A percentile compares a stretch with the other conserved stretches of the same genome.
phyloP scores from a whole-genome alignment of 2,797 vertebrate genomes.

The Poeciliopsis turneri region DNA sequence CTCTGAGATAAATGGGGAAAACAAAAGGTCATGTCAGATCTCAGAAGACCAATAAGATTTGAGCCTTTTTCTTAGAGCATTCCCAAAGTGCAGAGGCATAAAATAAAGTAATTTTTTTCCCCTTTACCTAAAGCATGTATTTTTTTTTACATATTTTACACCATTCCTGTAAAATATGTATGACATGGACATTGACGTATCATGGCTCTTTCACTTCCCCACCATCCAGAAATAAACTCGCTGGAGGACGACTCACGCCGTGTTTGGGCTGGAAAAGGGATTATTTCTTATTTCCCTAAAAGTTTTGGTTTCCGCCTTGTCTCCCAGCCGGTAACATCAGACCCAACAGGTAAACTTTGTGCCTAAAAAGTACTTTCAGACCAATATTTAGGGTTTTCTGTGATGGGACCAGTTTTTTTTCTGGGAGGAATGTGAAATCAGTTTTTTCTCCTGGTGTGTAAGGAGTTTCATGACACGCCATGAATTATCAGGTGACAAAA shows the following conservation, averaged over 20 bases:
- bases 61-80: neutral
- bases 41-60: neutral
- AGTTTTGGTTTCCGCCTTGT: conserved; percentile 36
- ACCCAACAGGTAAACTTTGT: conserved; percentile 59
- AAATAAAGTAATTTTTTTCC: neutral
- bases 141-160: neutral
- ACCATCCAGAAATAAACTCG: conserved; percentile 40
- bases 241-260: conserved; percentile 4
- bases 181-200: no score
- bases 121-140: neutral
- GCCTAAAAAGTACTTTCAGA: conserved; percentile 58
- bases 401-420: neutral
- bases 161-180: no score
- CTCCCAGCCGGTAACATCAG: conserved; percentile 39
- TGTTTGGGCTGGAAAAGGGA: conserved; percentile 43
- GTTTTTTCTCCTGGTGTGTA: neutral
- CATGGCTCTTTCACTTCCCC: conserved; percentile 25
- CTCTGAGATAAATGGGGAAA: neutral
- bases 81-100: neutral
- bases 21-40: neutral
- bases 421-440: neutral
- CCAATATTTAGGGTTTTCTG: conserved; percentile 12
- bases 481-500: neutral
- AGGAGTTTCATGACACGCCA: neutral
- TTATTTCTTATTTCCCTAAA: conserved; percentile 47